Conservation (phyloP, 2,888 invertebrate species). For the Rosalia funebris region DNA sequence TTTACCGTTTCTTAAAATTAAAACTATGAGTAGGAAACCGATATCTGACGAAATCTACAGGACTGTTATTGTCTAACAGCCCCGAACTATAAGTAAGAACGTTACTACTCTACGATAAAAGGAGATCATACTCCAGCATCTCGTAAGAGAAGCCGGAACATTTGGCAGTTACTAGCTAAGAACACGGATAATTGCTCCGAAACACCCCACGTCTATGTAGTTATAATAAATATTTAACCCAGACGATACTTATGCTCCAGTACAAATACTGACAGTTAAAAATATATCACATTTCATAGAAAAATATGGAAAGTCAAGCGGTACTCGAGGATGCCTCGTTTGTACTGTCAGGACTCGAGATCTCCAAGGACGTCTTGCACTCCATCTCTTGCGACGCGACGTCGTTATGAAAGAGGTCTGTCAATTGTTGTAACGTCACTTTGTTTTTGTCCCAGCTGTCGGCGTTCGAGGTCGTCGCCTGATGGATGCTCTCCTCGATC, state of each 20-base stretch:
- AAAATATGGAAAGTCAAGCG: constrained; percentile 14
- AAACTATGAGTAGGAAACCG: too few relatives aligned
- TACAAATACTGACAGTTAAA: background rate
- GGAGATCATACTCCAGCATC: too few relatives aligned
- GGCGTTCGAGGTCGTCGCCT: constrained; percentile 63
- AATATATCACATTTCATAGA: constrained; percentile 21
- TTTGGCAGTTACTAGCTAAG: too few relatives aligned
- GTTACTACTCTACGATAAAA: too few relatives aligned
- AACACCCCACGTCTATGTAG: background rate
- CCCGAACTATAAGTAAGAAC: too few relatives aligned
- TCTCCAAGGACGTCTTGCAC: background rate
- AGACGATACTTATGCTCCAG: background rate
- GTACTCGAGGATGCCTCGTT: constrained; percentile 7
- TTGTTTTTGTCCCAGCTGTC: constrained; percentile 63
- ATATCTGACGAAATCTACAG: too few relatives aligned
- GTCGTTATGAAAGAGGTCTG: constrained; percentile 56
- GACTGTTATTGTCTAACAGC: too few relatives aligned
- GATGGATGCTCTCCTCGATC: constrained; percentile 75
- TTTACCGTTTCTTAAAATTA: too few relatives aligned
- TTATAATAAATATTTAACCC: background rate
- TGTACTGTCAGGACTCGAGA: background rate
- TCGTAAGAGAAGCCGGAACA: too few relatives aligned
- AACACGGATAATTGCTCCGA: too few relatives aligned
- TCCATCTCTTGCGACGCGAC: background rate
- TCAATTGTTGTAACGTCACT: constrained; percentile 63